phyloP scores from a whole-genome alignment of 2,888 invertebrate species.

The Epinotia nisella region DNA sequence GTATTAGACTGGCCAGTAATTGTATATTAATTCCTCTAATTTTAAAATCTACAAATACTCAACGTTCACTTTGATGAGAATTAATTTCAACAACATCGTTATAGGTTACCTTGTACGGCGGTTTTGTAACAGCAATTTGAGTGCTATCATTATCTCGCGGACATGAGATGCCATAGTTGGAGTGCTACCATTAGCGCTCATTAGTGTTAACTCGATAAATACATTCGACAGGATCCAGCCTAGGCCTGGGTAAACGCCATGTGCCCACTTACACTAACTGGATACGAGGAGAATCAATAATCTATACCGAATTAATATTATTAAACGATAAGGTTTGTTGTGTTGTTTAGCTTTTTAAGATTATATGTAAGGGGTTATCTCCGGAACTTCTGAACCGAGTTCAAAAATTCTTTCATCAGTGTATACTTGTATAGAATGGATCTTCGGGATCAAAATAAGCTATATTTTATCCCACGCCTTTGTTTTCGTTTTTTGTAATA shows the following conservation, averaged over 20 bases:
- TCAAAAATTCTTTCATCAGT: too few relatives aligned
- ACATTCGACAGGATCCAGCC: conserved; percentile 50
- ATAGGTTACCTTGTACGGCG: conserved; percentile 2
- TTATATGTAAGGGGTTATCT: too few relatives aligned
- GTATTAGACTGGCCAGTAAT: neutral
- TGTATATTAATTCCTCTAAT: neutral
- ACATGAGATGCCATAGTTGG: conserved; percentile 47
- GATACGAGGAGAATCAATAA: neutral
- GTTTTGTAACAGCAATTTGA: conserved; percentile 9
- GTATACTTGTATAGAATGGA: too few relatives aligned
- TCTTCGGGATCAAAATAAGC: too few relatives aligned
- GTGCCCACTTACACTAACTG: conserved; percentile 11
- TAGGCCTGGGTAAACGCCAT: conserved; percentile 14
- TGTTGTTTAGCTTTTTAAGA: too few relatives aligned
- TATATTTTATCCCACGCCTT: too few relatives aligned
- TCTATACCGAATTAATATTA: too few relatives aligned
- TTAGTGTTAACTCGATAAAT: conserved; percentile 62
- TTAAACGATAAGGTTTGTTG: too few relatives aligned
- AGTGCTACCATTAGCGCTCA: conserved; percentile 56
- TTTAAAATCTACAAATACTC: neutral
- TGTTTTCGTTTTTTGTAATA: too few relatives aligned
- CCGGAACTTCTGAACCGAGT: too few relatives aligned
- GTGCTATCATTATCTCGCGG: conserved; percentile 28
- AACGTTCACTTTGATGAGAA: neutral
- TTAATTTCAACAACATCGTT: conserved; percentile 10